phyloP scores from a whole-genome alignment of 1,140 invertebrate species.

The Sycophaga agraensis region DNA sequence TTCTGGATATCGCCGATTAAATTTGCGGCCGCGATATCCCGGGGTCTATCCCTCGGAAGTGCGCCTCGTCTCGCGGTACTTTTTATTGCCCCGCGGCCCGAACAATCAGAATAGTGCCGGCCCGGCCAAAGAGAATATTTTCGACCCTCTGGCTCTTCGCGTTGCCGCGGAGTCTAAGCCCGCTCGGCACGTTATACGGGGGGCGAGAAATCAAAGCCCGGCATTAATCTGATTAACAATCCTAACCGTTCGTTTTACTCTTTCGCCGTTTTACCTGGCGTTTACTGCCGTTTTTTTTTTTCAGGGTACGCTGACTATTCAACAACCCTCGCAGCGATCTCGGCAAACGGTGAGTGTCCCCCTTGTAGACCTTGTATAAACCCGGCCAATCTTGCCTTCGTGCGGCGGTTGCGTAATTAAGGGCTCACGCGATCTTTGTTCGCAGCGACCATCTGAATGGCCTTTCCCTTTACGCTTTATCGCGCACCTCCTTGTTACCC shows the following conservation, averaged over 20 bases:
- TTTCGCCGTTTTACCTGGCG: not conserved
- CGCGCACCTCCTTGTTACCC: too few relatives aligned
- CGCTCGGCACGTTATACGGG: not conserved
- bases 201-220: too few relatives aligned
- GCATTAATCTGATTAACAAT: too few relatives aligned
- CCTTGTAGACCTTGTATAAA: constrained; percentile 17
- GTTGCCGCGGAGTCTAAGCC: not conserved
- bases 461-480: too few relatives aligned
- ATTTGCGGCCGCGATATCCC: too few relatives aligned
- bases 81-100: too few relatives aligned
- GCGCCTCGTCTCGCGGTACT: too few relatives aligned
- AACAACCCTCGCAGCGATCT: constrained; percentile 40
- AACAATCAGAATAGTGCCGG: not conserved
- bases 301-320: constrained; percentile 42
- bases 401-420: constrained; percentile 23
- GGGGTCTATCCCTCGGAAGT: too few relatives aligned
- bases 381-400: not conserved
- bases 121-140: not conserved
- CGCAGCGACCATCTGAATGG: too few relatives aligned
- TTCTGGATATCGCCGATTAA: too few relatives aligned
- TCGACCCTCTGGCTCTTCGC: not conserved
- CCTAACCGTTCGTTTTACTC: too few relatives aligned
- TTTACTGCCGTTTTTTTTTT: constrained; percentile 20
- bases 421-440: constrained; percentile 20
- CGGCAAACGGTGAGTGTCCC: constrained; percentile 44